Conservation (phyloP, 2,113 vertebrate species). For the Corydoras maculifer region DNA sequence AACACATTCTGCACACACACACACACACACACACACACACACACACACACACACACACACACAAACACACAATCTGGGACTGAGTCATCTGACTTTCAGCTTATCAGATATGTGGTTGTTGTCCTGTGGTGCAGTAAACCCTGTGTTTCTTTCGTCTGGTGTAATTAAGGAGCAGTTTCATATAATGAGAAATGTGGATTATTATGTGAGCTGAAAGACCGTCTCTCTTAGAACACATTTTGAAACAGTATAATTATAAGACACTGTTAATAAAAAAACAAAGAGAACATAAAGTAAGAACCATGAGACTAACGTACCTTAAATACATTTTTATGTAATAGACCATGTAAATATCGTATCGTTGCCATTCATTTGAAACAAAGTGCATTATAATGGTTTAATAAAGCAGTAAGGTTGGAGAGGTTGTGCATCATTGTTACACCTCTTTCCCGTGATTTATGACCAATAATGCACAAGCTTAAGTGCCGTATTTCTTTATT, state of each 20-base stretch:
- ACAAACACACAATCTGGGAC: neutral
- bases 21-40: slow-evolving; percentile 6
- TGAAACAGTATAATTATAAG: neutral
- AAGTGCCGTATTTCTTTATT: too few relatives aligned
- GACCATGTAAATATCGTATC: too few relatives aligned
- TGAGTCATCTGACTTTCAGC: slow-evolving; percentile 9
- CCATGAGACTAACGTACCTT: neutral
- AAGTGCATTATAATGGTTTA: too few relatives aligned
- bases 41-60: slow-evolving; percentile 6
- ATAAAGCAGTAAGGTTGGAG: too few relatives aligned
- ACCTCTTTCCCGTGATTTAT: too few relatives aligned
- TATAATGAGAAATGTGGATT: slow-evolving; percentile 34
- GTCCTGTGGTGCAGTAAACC: slow-evolving; percentile 24
- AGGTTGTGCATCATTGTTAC: too few relatives aligned
- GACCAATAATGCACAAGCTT: too few relatives aligned
- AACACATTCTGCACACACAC: neutral
- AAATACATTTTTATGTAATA: too few relatives aligned
- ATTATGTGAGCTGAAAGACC: slow-evolving; percentile 14
- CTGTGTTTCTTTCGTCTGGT: slow-evolving; percentile 28
- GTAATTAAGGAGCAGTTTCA: slow-evolving; percentile 33
- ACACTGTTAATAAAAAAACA: neutral
- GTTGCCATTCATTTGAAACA: too few relatives aligned
- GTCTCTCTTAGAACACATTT: slow-evolving; percentile 8
- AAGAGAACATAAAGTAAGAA: neutral
- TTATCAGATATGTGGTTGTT: slow-evolving; percentile 31